Base-by-base conservation (phyloP, 2,888 invertebrate genomes). In the Drosophila glabriapex region DNA sequence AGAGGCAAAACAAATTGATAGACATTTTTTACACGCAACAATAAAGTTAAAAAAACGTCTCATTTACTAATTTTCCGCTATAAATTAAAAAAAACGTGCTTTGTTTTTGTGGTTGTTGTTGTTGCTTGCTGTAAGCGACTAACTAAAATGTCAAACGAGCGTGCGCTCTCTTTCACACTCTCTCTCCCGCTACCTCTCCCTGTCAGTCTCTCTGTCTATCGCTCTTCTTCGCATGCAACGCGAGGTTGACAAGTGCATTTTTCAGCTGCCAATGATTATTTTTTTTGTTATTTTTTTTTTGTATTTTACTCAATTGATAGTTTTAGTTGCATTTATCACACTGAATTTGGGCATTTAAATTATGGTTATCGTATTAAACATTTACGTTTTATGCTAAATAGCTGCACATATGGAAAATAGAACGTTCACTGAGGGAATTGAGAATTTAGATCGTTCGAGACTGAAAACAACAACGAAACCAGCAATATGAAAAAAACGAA, bases 391-490 rank as follows among this genome's bases (percentile, higher is more conserved):
- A 70, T 61, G 70, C 68, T 68, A 64, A 78, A 78, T 74, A 68
- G 76, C 61, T 83, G 80, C 82, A 83, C 87, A 86, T 86, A 82
- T 86, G 88, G 78, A 69, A 46, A 46, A 73, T 52, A 56, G 55
- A 59, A 70, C 60, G 28, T 69, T 63, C 66, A 39, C 67, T 52
- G 50, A 31, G 22, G 33, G 69, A 84, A 86, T 87, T 76, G 66
- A 80, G 83, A 85, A 83, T 78, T 75, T 81, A 82, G 87, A 85
- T 85, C 85, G 82, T 61, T 50, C 66, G 54, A 73, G 54, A 73
- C 61, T 67, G 50, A 67, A 68, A 31, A 49, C 75, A 58, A 67
- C 64, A 41, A 28, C 68, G 62, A 63, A 70, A 67, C 16, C 54
- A 39, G 56, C 39, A 39, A 29, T 39, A 25, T 16, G 25, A 46